A percentile compares a stretch with the other conserved stretches of the same genome.
phyloP scores from a whole-genome alignment of 1,140 invertebrate genomes.

The Drosophila malerkotliana region DNA sequence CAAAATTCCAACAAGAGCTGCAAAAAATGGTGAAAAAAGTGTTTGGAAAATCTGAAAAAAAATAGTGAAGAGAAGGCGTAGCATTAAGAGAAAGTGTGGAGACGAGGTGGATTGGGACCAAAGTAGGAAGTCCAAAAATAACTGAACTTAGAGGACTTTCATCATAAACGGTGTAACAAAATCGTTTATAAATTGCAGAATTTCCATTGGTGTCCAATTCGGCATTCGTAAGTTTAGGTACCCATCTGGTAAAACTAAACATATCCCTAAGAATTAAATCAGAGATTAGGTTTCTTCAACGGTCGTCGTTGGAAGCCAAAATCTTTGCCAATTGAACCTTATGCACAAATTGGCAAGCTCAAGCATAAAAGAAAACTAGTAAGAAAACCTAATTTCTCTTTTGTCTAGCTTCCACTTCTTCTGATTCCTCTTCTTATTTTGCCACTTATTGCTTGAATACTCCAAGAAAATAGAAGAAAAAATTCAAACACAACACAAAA shows the following conservation, averaged over 20 bases:
- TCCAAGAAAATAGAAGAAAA: conserved; percentile 18
- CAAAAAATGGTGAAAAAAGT: conserved; percentile 17
- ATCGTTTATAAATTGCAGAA: too few species aligned
- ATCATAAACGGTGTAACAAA: too few species aligned
- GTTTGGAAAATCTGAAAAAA: background rate
- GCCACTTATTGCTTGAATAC: conserved; percentile 21
- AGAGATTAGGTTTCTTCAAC: too few species aligned
- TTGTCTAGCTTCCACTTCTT: conserved; percentile 26
- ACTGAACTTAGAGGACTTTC: too few species aligned
- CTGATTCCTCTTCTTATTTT: conserved; percentile 20
- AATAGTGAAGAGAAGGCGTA: background rate
- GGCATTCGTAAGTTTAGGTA: too few species aligned
- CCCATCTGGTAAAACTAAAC: too few species aligned
- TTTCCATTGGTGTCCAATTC: too few species aligned
- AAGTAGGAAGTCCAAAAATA: background rate
- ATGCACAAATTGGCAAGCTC: conserved; percentile 4
- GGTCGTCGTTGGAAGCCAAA: background rate
- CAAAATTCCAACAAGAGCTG: conserved; percentile 1
- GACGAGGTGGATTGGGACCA: background rate
- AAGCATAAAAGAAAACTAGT: background rate
- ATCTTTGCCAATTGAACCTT: background rate
- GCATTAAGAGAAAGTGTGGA: conserved; percentile 1
- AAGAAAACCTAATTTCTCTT: conserved; percentile 64
- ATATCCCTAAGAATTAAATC: too few species aligned
- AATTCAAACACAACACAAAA: conserved; percentile 52